Base-by-base conservation (phyloP, 1,140 invertebrate species). In the Phocides pigmalion region DNA sequence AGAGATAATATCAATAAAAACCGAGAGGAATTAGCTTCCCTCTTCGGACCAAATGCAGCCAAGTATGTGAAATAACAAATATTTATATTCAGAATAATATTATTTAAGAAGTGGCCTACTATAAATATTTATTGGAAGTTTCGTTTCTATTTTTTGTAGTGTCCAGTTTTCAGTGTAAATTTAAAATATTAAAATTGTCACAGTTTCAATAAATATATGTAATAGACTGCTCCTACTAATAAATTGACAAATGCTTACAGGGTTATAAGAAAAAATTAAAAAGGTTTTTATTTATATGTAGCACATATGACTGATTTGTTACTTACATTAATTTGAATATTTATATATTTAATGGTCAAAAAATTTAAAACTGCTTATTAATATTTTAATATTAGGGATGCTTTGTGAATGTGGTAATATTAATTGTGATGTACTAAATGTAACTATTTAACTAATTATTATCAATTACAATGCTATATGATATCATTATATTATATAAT, bases 1-100 rank as follows among this genome's bases (percentile, higher is more conserved):
- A 83, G 85, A 78, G 84, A 89, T 84, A 89, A 84, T 78, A 79
- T 74, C 77, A 76, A 69, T 70, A 86, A 87, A 86, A 89, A 83
- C 79, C 71, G 76, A 72, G 86, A 89, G 68, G 88, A 89, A 66
- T 82, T 78, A 72, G 64, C 88, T 81, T 81, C 85, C 68, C 74
- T 81, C 65, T 87, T 76, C 78, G 88, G 82, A 82, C 69, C 86
- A 77, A 87, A 87, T 82, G 68, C 74, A 71, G 84, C 86, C 84
- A 88, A 88, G 88, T 90, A 90, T 84, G 88, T 90, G 64, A 68
- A 71, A 76, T 51, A 65, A 74, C 69, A 70, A 56, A 74, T 76
- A 69, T 79, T 70, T 76, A 80, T 69, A 80, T 69, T 79, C 53
- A 64, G 61, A 77, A 72, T 74, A 73, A 76, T 28, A 68, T 51